Percentiles rank a stretch among this genome's conserved stretches.
Evolutionary conservation across 2,888 invertebrate genomes (phyloP).

Genomic region (Caenorhabditis sp.): DNA sequence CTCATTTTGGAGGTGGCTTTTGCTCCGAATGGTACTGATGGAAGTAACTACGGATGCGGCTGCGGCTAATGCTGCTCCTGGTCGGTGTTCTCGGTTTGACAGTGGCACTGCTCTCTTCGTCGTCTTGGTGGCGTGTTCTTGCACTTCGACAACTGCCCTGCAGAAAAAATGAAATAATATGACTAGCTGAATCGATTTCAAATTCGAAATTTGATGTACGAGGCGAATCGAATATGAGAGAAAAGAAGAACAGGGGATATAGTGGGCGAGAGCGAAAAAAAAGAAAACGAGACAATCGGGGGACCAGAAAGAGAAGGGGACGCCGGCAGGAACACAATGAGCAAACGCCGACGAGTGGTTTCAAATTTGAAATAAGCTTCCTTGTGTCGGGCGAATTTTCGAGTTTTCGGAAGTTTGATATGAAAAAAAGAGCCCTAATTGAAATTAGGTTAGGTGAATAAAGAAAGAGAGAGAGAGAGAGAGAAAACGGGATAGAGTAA

Average conservation of each 20-base stretch:
- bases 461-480: background rate
- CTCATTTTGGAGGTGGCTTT: slow-evolving; percentile 87
- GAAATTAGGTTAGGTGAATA: background rate
- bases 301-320: slow-evolving; percentile 6
- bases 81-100: slow-evolving; percentile 51
- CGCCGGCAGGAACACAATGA: slow-evolving; percentile 36
- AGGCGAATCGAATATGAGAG: background rate
- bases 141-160: slow-evolving; percentile 65
- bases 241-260: background rate
- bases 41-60: slow-evolving; percentile 58
- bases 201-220: background rate
- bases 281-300: slow-evolving; percentile 35
- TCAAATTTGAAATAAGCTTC: slow-evolving; percentile 4
- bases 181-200: background rate
- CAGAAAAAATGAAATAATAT: background rate
- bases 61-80: slow-evolving; percentile 63
- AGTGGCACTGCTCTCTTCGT: slow-evolving; percentile 56
- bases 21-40: slow-evolving; percentile 62
- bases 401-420: background rate
- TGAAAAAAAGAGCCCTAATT: background rate
- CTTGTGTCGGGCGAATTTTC: background rate
- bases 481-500: background rate
- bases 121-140: slow-evolving; percentile 64
- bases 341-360: slow-evolving; percentile 18
- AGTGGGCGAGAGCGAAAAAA: background rate